Evolutionary conservation across 2,113 vertebrate genomes (phyloP).

Genomic region (Marcusenius ussheri): DNA sequence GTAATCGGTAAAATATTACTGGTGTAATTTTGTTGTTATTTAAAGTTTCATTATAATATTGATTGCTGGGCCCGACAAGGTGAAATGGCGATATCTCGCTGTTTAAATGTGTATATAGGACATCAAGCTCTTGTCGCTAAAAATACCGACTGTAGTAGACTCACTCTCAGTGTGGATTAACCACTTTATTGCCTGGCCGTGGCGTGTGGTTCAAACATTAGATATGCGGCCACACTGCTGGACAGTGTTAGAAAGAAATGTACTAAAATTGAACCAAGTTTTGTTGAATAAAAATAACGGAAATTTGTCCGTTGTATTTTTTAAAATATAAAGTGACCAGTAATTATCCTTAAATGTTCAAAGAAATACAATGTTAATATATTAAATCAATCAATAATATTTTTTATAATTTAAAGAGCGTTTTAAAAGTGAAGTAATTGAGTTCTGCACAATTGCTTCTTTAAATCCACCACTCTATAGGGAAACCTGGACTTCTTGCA

Average conservation of each 20-base stretch:
- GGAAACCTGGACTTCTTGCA: background rate
- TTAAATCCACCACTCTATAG: background rate
- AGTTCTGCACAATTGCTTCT: background rate
- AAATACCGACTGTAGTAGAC: constrained; percentile 42
- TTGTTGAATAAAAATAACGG: background rate
- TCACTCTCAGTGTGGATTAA: constrained; percentile 27
- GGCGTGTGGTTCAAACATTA: background rate
- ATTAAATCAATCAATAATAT: background rate
- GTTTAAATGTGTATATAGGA: constrained; percentile 38
- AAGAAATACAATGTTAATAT: background rate
- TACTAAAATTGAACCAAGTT: background rate
- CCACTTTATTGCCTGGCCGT: constrained; percentile 24
- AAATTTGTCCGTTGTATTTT: background rate
- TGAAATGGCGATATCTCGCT: constrained; percentile 17
- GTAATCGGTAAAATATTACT: background rate
- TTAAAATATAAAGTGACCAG: background rate
- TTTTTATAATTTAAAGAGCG: background rate
- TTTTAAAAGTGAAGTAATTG: background rate
- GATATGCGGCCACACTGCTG: background rate
- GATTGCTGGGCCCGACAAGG: background rate
- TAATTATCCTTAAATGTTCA: background rate
- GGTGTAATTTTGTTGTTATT: background rate
- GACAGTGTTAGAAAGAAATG: background rate
- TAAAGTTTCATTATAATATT: background rate
- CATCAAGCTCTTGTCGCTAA: constrained; percentile 36